A percentile compares a stretch with the other conserved stretches of the same genome.
phyloP scores from a whole-genome alignment of 2,888 invertebrate genomes.

The Gari tellinella region DNA sequence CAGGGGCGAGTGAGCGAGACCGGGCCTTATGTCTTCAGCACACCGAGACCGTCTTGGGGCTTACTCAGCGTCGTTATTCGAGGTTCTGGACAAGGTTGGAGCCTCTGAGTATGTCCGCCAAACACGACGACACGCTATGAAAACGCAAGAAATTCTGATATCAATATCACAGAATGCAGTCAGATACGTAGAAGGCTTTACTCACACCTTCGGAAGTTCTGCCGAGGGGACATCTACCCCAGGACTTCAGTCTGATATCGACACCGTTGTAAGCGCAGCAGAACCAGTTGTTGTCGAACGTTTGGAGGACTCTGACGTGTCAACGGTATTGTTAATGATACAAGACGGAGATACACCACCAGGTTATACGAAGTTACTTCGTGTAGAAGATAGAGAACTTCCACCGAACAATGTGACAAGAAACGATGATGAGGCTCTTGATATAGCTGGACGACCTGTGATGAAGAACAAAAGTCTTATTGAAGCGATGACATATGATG shows the following conservation, averaged over 20 bases:
- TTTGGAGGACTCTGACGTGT: not conserved
- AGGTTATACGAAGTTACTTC: slow-evolving; percentile 23
- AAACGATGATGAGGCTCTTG: slow-evolving; percentile 13
- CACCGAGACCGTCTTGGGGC: not conserved
- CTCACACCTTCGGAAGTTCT: slow-evolving; percentile 24
- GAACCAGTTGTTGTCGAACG: slow-evolving; percentile 10
- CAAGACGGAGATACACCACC: slow-evolving; percentile 24
- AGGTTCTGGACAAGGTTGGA: slow-evolving; percentile 19
- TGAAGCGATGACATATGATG: slow-evolving; percentile 25
- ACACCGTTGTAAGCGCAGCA: slow-evolving; percentile 17
- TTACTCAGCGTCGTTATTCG: slow-evolving; percentile 12
- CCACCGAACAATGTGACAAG: not conserved
- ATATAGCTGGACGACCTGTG: slow-evolving; percentile 8
- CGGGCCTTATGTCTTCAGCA: too few species aligned
- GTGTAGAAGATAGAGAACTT: slow-evolving; percentile 3
- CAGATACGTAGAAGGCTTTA: not conserved
- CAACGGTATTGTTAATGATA: slow-evolving; percentile 12
- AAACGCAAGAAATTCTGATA: slow-evolving; percentile 14
- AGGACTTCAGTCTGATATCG: slow-evolving; percentile 22
- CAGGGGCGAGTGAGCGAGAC: too few species aligned
- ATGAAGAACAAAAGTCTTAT: slow-evolving; percentile 8
- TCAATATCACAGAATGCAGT: slow-evolving; percentile 16
- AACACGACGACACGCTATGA: slow-evolving; percentile 16
- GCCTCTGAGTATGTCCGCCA: slow-evolving; percentile 22
- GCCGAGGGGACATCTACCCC: slow-evolving; percentile 28